A percentile compares a stretch with the other conserved stretches of the same genome.
Evolutionary conservation across 35 echinoderm and acorn worm genomes (phyloP).

Genomic region (Anneissia japonica): DNA sequence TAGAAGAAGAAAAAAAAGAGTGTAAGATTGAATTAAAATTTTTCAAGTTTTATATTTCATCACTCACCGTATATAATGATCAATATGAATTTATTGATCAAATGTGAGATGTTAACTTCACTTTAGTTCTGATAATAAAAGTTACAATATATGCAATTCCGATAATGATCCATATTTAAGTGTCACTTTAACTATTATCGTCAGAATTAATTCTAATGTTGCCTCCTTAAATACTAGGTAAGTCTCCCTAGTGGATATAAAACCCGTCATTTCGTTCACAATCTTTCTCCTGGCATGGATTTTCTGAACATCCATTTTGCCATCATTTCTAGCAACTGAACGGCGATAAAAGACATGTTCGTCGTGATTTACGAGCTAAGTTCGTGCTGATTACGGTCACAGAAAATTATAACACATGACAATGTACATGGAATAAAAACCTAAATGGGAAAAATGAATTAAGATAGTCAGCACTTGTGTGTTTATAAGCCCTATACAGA

Average conservation of each 20-base stretch:
- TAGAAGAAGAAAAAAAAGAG: no score
- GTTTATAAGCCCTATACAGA: not conserved
- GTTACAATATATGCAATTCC: no score
- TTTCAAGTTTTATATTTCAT: no score
- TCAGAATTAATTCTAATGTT: not conserved
- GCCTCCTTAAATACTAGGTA: not conserved
- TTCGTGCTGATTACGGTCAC: not conserved
- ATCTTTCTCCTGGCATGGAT: not conserved
- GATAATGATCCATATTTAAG: no score
- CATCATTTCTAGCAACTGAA: not conserved
- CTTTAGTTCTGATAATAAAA: no score
- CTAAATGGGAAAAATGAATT: not conserved
- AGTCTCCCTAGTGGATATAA: not conserved
- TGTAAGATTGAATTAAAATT: no score
- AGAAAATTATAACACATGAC: not conserved
- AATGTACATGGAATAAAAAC: not conserved
- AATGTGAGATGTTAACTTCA: no score
- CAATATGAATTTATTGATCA: no score
- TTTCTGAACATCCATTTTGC: not conserved
- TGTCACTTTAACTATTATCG: not conserved
- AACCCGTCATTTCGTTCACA: not conserved
- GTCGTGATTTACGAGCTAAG: not conserved
- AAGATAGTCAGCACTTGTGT: not conserved
- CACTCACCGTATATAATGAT: no score
- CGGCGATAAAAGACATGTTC: not conserved